Evolutionary conservation across 2,113 vertebrate genomes (phyloP).

Genomic region (Sterna hirundo): DNA sequence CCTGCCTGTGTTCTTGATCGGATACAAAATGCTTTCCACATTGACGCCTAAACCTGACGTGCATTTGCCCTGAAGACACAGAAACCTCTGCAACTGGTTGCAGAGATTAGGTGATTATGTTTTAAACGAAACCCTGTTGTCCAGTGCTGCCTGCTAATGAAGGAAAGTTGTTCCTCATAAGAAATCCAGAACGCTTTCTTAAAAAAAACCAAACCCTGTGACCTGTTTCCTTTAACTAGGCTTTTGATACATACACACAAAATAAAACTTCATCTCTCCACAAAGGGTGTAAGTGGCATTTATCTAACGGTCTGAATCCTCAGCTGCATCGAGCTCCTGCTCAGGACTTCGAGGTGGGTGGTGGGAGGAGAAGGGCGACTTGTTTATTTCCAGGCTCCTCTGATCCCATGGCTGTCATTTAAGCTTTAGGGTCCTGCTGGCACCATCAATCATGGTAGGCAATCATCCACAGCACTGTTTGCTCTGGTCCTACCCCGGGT

Average conservation of each 20-base stretch:
- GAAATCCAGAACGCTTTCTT: slow-evolving; percentile 1
- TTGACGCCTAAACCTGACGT: neutral
- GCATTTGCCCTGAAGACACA: neutral
- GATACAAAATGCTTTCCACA: neutral
- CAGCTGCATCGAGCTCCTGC: neutral
- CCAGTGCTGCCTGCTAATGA: slow-evolving; percentile 16
- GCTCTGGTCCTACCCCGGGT: fast-evolving
- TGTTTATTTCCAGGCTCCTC: neutral
- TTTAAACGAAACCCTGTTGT: neutral
- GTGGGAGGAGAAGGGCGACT: neutral
- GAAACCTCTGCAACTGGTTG: neutral
- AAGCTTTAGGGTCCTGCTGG: neutral
- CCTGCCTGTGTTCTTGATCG: neutral
- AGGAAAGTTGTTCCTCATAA: slow-evolving; percentile 24
- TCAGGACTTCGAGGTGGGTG: neutral
- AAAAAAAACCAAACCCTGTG: neutral
- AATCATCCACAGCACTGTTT: neutral
- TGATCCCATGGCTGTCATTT: neutral
- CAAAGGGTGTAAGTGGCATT: neutral
- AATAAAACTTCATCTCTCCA: neutral
- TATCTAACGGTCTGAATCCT: neutral
- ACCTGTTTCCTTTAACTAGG: neutral
- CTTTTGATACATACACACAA: neutral
- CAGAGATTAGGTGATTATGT: neutral
- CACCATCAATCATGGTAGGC: neutral